Evolutionary conservation across 1,140 invertebrate species (phyloP), one percentile per base, ranked within the genome.

Genomic region (Eurosta solidaginis): DNA sequence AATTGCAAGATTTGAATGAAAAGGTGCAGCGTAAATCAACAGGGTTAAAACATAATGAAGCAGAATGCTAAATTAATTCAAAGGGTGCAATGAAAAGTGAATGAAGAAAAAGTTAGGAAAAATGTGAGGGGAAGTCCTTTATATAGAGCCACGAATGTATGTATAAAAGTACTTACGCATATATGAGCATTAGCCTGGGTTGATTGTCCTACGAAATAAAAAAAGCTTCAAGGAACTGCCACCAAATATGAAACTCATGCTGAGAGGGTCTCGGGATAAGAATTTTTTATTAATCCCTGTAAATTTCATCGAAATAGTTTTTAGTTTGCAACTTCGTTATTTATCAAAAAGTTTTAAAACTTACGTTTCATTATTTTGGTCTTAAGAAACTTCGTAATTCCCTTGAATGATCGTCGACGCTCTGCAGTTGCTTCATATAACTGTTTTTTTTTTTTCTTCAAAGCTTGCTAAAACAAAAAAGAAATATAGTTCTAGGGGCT

Each of bases 71-170:
- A 47, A 45, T n/a, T 17, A 17, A 68, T n/a, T 36, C 59, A 68
- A 74, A 74, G 73, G 42, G 73, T 74, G 73, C 40, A 74, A 74
- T 47, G 22, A 14, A 29, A 17, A 27, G 42, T 27, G 73, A 17
- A 20, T 47, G 44, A 74, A 47, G 44, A 20, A 22, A 9, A 68
- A n/a, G 29, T n/a, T 4, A 17, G 45, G 5, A 27, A 12, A 10
- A 6, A 40, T 9, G 33, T 29, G 40, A 12, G 42, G 10, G 12
- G 45, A 74, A 12, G 40, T 27, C n/a, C n/a, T n/a, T n/a, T n/a
- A n/a, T n/a, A n/a, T n/a, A n/a, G n/a, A n/a, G n/a, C n/a, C n/a
- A n/a, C n/a, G n/a, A n/a, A n/a, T n/a, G n/a, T n/a, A n/a, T n/a
- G 27, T n/a, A 36, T 33, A 36, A 33, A 17, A 25, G 5, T 22